Evolutionary conservation across 1,140 invertebrate genomes (phyloP).

Genomic region (Helicoverpa zea): DNA sequence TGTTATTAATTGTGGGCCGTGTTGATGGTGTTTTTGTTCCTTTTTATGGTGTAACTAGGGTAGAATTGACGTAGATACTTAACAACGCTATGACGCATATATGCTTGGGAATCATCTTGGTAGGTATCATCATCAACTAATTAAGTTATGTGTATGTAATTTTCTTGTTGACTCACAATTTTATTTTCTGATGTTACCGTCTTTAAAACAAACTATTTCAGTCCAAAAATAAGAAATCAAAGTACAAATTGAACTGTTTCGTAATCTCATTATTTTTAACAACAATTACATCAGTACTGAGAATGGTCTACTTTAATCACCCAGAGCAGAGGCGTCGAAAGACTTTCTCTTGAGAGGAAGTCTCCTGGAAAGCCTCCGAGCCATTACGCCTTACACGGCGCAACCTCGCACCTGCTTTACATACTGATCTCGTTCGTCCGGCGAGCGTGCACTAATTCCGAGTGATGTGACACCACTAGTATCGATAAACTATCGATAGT

Average conservation of each 20-base stretch:
- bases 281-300: slow-evolving; percentile 33
- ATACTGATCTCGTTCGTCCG: slow-evolving; percentile 78
- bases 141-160: neutral
- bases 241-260: neutral
- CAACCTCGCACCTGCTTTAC: slow-evolving; percentile 75
- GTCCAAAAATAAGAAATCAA: neutral
- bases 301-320: slow-evolving; percentile 54
- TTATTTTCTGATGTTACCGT: neutral
- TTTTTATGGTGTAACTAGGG: neutral
- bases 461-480: slow-evolving; percentile 57
- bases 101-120: no score
- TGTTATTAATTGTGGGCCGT: slow-evolving; percentile 13
- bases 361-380: slow-evolving; percentile 64
- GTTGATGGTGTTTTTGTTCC: neutral
- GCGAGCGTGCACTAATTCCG: slow-evolving; percentile 73
- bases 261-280: neutral
- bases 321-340: slow-evolving; percentile 57
- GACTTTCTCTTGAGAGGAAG: slow-evolving; percentile 75
- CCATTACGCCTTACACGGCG: slow-evolving; percentile 73
- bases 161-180: neutral
- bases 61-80: neutral
- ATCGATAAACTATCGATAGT: slow-evolving; percentile 37
- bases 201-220: neutral
- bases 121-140: no score
- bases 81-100: no score